A percentile compares a stretch with the other conserved stretches of the same genome.
These are phyloP conservation scores for Parazoanthus swiftii DNA, from an alignment of 92 coral and sea anemone genomes.

Conservation along the genomic window DNA sequence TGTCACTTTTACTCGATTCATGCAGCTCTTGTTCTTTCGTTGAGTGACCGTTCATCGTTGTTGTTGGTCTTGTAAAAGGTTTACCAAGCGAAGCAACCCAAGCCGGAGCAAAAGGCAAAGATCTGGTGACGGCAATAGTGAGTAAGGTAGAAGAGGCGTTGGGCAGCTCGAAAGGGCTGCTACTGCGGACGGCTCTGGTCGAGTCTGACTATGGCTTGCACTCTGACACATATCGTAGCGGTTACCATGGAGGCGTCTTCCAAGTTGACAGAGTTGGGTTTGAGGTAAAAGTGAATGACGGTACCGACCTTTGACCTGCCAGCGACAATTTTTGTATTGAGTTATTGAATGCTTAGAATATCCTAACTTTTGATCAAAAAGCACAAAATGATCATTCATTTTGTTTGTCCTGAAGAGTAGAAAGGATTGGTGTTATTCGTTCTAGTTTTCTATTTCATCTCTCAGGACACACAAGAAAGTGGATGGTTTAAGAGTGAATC, in stretches of 20 bases:
- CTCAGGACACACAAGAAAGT: too few species aligned
- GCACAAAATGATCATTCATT: too few species aligned
- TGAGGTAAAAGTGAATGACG: neutral
- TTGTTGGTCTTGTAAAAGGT: neutral
- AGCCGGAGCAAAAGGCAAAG: slow-evolving; percentile 43
- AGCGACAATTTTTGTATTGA: too few species aligned
- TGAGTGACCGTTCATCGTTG: neutral
- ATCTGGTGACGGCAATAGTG: slow-evolving; percentile 21
- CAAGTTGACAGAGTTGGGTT: slow-evolving; percentile 43
- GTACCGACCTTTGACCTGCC: too few species aligned
- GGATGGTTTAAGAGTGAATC: too few species aligned
- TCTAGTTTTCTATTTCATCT: too few species aligned
- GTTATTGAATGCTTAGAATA: too few species aligned
- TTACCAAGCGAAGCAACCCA: neutral
- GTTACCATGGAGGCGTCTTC: slow-evolving; percentile 54
- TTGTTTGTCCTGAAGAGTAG: too few species aligned
- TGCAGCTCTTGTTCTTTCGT: neutral
- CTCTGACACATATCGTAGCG: slow-evolving; percentile 43
- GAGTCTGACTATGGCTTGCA: slow-evolving; percentile 42
- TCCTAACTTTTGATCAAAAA: too few species aligned
- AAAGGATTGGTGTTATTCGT: too few species aligned
- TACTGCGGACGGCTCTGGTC: slow-evolving; percentile 48
- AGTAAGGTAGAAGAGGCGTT: slow-evolving; percentile 32
- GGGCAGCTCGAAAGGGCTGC: slow-evolving; percentile 41
- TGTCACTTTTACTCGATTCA: neutral